Evolutionary conservation across 2,113 vertebrate genomes (phyloP), one percentile per base, ranked within the genome.

Genomic region (Hippopotamus amphibius): DNA sequence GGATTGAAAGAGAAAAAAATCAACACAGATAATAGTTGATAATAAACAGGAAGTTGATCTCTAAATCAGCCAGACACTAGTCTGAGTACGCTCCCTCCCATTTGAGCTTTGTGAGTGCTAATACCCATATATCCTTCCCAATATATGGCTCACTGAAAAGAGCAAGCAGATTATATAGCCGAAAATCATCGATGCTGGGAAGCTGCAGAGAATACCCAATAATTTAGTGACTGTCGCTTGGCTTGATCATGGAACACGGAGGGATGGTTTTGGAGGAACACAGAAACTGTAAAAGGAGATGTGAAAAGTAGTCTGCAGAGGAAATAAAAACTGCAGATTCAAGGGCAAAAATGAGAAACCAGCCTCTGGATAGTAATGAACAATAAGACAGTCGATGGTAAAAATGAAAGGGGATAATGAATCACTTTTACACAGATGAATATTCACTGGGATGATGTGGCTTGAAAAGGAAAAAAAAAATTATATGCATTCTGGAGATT

Each of bases 331-430:
- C 68, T 93, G 71, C 7, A 7, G 65, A 86, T 93, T 72, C 88
- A 97, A 97, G 86, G 96, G 76, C 82, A 66, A 86, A 97, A 95
- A 80, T 93, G 94, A 97, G 43, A 93, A 92, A 61, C 13, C 50
- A 91, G 43, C 6, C 94, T 86, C 93, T 65, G 74, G 85, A 87
- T 79, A 57, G 28, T 76, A 96, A 96, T 91, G 94, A 95, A 91
- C 92, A 95, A 46, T 72, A 95, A 90, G 88, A 63, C 1, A 41
- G 81, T 79, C 77, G 46, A 91, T 87, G 69, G 57, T 74, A 88
- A 94, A 96, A 96, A 65, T 72, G 66, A 88, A 93, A 97, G 88
- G 93, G 96, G 69, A 63, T 94, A 87, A 96, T 97, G 93, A 93
- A 96, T 97, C 88, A 95, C 81, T 93, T 96, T 97, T 97, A 94